Conservation (phyloP, 1,140 invertebrate genomes). For the Druon quercuslanigerum region DNA sequence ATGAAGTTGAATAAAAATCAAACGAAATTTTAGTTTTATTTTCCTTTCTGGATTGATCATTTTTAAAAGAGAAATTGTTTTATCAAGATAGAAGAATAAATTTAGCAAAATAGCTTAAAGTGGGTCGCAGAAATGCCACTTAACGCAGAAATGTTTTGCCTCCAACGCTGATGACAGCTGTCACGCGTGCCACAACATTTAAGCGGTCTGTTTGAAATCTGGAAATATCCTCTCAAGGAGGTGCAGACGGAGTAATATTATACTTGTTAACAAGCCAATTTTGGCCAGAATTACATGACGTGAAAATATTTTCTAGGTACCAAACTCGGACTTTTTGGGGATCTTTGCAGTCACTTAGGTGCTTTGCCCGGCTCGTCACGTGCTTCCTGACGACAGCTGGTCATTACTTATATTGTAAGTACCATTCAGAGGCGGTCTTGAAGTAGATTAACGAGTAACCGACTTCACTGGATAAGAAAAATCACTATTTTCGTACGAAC, state of each 20-base stretch:
- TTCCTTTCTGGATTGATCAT: not conserved
- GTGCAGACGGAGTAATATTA: conserved; percentile 51
- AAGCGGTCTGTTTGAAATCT: conserved; percentile 10
- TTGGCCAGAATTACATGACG: conserved; percentile 50
- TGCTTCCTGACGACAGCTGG: not conserved
- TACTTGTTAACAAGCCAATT: conserved; percentile 60
- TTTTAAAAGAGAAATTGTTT: not conserved
- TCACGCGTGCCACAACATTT: conserved; percentile 26
- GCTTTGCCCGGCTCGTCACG: not conserved
- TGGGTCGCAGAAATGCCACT: conserved; percentile 21
- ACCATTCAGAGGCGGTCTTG: conserved; percentile 2
- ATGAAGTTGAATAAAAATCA: no score
- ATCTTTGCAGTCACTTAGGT: conserved; percentile 1
- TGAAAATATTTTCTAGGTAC: conserved; percentile 41
- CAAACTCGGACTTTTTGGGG: not conserved
- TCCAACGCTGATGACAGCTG: conserved; percentile 18
- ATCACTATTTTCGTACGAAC: not conserved
- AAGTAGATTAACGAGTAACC: conserved; percentile 13
- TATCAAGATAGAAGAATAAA: not conserved
- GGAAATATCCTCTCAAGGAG: conserved; percentile 2
- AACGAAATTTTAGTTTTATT: not conserved
- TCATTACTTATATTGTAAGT: conserved; percentile 18
- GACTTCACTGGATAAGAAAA: not conserved
- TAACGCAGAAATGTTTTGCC: conserved; percentile 6
- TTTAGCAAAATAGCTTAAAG: conserved; percentile 5